phyloP scores from a whole-genome alignment of 1,140 invertebrate genomes.

The Lasioglossum baleicum region DNA sequence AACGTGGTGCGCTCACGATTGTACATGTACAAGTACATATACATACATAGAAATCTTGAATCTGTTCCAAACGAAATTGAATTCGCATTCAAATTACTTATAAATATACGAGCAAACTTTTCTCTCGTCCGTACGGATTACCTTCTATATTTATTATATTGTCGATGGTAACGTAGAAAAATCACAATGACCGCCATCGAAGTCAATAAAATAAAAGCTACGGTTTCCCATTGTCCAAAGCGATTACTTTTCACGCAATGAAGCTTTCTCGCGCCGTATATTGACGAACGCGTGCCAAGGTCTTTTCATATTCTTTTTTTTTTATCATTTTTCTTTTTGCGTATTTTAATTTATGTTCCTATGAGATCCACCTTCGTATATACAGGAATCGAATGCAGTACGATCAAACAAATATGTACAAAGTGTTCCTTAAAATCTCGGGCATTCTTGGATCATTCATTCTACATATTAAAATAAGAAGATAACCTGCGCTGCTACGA shows the following conservation, averaged over 20 bases:
- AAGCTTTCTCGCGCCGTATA: background rate
- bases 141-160: background rate
- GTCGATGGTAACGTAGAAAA: background rate
- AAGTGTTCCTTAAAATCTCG: no score
- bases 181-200: background rate
- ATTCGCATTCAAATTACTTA: background rate
- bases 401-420: constrained; percentile 1
- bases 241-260: background rate
- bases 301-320: background rate
- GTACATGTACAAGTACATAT: background rate
- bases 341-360: background rate
- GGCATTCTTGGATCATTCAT: no score
- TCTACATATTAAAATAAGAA: no score
- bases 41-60: no score
- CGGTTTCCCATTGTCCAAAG: background rate
- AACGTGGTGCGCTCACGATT: background rate
- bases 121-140: background rate
- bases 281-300: background rate
- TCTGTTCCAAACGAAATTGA: background rate
- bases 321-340: no score
- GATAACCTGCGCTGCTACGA: no score
- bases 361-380: constrained; percentile 11
- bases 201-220: background rate
- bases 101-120: background rate
- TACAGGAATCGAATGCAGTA: constrained; percentile 7